phyloP scores from a whole-genome alignment of 1,140 invertebrate species.

The Habropoda laboriosa region DNA sequence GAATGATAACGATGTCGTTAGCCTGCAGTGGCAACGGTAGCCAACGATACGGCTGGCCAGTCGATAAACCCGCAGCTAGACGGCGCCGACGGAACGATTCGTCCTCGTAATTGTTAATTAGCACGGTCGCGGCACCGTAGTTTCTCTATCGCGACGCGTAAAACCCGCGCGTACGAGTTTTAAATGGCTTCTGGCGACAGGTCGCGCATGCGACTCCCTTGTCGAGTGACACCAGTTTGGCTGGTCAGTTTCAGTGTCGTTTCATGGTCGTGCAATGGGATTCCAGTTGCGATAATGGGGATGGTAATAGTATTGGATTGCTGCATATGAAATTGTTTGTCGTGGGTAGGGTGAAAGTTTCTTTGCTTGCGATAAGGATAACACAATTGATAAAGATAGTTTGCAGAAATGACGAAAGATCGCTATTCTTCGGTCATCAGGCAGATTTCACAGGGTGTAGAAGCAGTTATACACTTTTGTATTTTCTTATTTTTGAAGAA shows the following conservation, averaged over 20 bases:
- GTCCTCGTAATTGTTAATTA: constrained; percentile 73
- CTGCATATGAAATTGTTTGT: too few species aligned
- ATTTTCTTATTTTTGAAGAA: too few species aligned
- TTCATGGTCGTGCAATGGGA: background rate
- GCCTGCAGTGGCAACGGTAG: constrained; percentile 3
- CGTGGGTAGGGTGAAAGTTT: background rate
- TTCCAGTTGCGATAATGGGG: background rate
- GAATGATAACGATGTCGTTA: constrained; percentile 65
- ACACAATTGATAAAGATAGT: background rate
- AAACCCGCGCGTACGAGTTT: constrained; percentile 10
- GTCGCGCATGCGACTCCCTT: background rate
- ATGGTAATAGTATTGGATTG: background rate
- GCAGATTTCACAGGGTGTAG: too few species aligned
- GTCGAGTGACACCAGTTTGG: background rate
- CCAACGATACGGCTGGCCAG: constrained; percentile 49
- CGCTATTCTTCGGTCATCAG: too few species aligned
- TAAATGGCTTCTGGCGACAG: background rate
- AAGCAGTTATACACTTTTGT: too few species aligned
- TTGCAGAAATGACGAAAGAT: too few species aligned
- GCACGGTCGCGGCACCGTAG: constrained; percentile 39
- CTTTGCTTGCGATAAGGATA: background rate
- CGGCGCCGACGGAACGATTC: constrained; percentile 69
- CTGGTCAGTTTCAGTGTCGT: background rate
- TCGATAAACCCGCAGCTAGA: constrained; percentile 63
- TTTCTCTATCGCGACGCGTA: constrained; percentile 10